phyloP scores from a whole-genome alignment of 2,797 vertebrate genomes.

The Alectoris magna region DNA sequence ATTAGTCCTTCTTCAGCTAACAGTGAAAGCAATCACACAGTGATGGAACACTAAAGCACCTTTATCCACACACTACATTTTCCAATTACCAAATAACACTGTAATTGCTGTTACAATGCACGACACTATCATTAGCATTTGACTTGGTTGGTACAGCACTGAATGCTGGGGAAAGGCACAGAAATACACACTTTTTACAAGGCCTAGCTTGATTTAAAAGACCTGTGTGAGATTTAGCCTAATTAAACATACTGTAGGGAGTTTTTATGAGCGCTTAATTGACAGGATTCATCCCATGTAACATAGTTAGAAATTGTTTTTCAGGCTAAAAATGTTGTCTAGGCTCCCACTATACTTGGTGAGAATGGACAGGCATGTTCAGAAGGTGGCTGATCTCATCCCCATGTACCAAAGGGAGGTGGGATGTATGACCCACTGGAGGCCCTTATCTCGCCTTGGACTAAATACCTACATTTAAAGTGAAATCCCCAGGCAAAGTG shows the following conservation, averaged over 20 bases:
- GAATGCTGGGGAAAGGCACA: neutral
- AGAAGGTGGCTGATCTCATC: neutral
- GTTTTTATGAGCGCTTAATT: neutral
- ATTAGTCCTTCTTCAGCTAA: slow-evolving; percentile 34
- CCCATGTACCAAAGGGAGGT: neutral
- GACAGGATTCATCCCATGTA: neutral
- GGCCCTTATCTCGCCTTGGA: neutral
- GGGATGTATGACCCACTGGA: neutral
- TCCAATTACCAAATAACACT: neutral
- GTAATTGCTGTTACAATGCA: neutral
- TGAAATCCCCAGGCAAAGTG: neutral
- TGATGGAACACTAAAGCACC: neutral
- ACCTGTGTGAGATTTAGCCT: neutral
- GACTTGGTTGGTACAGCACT: neutral
- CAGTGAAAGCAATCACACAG: slow-evolving; percentile 23
- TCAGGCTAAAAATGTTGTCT: neutral
- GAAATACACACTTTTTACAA: neutral
- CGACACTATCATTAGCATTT: neutral
- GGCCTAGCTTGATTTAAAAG: neutral
- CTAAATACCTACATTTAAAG: neutral
- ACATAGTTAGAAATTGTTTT: neutral
- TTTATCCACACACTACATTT: neutral
- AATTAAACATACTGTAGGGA: neutral
- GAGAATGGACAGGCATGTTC: neutral
- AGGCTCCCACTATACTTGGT: neutral